These are phyloP conservation scores for Prionailurus viverrinus DNA, from an alignment of 2,113 vertebrate genomes.

Conservation along the genomic window DNA sequence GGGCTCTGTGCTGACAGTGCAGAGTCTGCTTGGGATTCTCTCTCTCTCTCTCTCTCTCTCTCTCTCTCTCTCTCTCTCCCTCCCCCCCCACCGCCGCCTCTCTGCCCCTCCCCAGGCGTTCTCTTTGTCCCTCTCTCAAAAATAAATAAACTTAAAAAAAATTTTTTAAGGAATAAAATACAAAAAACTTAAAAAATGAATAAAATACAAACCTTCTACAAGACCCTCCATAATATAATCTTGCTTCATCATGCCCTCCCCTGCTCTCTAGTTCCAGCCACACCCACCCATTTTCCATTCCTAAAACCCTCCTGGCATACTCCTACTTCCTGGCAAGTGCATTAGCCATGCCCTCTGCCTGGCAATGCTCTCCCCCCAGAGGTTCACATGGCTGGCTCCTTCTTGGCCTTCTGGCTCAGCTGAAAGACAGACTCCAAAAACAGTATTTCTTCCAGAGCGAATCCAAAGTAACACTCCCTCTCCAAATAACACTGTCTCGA, in stretches of 20 bases:
- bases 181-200: neutral
- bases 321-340: neutral
- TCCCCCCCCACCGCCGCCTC: no score
- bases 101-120: no score
- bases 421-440: neutral
- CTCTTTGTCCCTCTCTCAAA: no score
- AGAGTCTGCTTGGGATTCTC: no score
- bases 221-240: neutral
- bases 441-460: neutral
- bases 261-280: neutral
- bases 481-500: neutral
- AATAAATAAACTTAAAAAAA: no score
- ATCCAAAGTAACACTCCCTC: neutral
- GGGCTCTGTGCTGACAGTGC: no score
- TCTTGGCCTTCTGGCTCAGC: neutral
- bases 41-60: no score
- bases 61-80: no score
- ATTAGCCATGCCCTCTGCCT: neutral
- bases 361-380: neutral
- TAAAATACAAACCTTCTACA: neutral
- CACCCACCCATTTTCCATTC: neutral
- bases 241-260: neutral
- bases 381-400: neutral
- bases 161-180: neutral
- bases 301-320: neutral